Base-by-base conservation (phyloP, 1,140 invertebrate genomes). In the Drosophila kepulauana region DNA sequence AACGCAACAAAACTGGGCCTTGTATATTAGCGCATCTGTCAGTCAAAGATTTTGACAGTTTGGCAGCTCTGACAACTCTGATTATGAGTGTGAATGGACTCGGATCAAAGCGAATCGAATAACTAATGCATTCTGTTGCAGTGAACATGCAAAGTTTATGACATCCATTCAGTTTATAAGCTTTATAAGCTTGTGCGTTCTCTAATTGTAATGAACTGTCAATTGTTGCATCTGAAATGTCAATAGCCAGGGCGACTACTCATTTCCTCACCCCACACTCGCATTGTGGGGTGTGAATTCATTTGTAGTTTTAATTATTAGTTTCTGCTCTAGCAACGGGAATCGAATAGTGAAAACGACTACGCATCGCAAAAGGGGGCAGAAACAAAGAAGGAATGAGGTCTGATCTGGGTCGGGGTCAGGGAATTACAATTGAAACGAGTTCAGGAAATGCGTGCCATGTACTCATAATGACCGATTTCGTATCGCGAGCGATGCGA, bases 301-400 rank as follows among this genome's bases (percentile, higher is more conserved):
- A 88, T 88, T 87, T 88, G 84, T 87, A 68, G 84, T 79, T 77
- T 80, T 87, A 87, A 87, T 88, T 87, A 87, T 88, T 82, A 80
- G 70, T 82, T 82, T 54, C 52, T 78, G 75, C 16, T 79, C 25
- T 25, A 25, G 11, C 35, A 58, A 41, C 25, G 20, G 48, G 5
- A 3, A 43, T 11, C 8, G 35, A 38, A 38, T 38, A 38, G 20
- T 16, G 15, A 51, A 49, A 46, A 13, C 11, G 61, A 15, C 38
- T 38, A 16, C 48, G 20, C 10, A 15, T 33, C 8, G 28, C 49
- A 11, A 51, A 25, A 25, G 20, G 20, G 20, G 20, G 20, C 5
- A 35, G 43, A 28, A 58, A 20, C 3, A n/a, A 4, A 33, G 28
- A 13, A 20, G 20, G 10, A 25, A 62, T 25, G 10, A 2, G n/a